Base-by-base conservation (phyloP, 1,140 invertebrate species). In the Centruroides sculpturatus region DNA sequence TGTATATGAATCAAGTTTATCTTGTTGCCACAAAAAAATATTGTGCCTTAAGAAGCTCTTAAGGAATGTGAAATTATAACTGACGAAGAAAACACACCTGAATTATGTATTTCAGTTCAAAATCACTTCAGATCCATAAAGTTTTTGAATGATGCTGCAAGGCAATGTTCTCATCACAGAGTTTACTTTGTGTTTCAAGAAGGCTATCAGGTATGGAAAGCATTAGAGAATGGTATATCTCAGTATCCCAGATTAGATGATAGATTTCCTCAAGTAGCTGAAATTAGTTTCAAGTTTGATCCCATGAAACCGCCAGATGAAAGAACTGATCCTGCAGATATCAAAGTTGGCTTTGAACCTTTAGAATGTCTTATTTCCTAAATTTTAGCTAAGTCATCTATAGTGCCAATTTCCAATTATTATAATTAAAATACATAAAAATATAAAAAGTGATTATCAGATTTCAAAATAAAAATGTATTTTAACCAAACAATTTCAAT, bases 41-140 rank as follows among this genome's bases (percentile, higher is more conserved):
- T 23, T 23, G 23, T 23, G 23, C 23, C 23, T 23, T 23, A 23
- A 2, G 23, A 23, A 23, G 23, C n/a, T n/a, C n/a, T n/a, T n/a
- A n/a, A n/a, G n/a, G n/a, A n/a, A n/a, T n/a, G 23, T 23, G 23
- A 23, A 23, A 23, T 23, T 23, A 23, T 23, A 23, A 77, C 87
- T 51, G 81, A 83, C 68, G 84, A 87, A 59, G 88, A 90, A 68
- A 80, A 84, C 70, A 86, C 86, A 67, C 85, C 86, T 0, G 83
- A 87, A 69, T 72, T 92, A 51, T 84, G 84, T n/a, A 81, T 86
- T 63, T 82, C 85, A 1, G 78, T 91, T 51, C 85, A 88, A 73
- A 92, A 91, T 75, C 87, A 92, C 72, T 91, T 92, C 73, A 80
- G 85, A 59, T 84, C 88, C 4, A 88, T 91, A 61, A 82, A 87